Conservation (phyloP, 2,888 invertebrate genomes). For the Nomada hirtipes region DNA sequence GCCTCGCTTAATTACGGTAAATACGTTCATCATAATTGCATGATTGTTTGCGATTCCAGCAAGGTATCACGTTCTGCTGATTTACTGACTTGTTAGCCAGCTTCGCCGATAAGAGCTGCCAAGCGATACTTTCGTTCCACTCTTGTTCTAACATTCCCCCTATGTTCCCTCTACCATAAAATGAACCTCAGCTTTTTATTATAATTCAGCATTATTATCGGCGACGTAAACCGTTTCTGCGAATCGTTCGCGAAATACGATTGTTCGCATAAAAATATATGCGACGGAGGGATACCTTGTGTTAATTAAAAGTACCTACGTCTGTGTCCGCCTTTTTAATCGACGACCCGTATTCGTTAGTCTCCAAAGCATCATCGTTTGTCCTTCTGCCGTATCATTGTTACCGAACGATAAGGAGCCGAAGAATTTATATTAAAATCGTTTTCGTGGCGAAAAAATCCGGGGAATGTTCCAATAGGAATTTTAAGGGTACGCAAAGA, state of each 20-base stretch:
- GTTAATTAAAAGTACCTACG: too few species aligned
- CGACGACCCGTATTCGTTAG: too few species aligned
- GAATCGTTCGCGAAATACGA: not conserved
- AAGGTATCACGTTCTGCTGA: not conserved
- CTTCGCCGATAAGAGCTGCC: not conserved
- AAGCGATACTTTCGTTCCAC: not conserved
- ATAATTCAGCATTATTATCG: not conserved
- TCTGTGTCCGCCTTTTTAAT: too few species aligned
- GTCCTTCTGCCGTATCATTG: not conserved
- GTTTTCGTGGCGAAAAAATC: not conserved
- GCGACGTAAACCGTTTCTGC: not conserved
- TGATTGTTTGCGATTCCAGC: slow-evolving; percentile 8
- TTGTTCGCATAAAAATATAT: not conserved
- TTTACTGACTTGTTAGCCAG: not conserved
- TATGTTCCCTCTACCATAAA: not conserved
- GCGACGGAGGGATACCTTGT: too few species aligned
- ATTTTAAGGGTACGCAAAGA: not conserved
- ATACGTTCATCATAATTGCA: not conserved
- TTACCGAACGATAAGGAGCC: not conserved
- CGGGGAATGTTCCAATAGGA: not conserved
- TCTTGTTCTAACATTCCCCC: not conserved
- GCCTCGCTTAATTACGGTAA: slow-evolving; percentile 6
- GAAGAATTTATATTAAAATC: not conserved
- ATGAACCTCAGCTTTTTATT: not conserved
- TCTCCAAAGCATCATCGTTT: too few species aligned